Evolutionary conservation across 1,140 invertebrate genomes (phyloP), one percentile per base, ranked within the genome.

Genomic region (Ditylenchus dipsaci): DNA sequence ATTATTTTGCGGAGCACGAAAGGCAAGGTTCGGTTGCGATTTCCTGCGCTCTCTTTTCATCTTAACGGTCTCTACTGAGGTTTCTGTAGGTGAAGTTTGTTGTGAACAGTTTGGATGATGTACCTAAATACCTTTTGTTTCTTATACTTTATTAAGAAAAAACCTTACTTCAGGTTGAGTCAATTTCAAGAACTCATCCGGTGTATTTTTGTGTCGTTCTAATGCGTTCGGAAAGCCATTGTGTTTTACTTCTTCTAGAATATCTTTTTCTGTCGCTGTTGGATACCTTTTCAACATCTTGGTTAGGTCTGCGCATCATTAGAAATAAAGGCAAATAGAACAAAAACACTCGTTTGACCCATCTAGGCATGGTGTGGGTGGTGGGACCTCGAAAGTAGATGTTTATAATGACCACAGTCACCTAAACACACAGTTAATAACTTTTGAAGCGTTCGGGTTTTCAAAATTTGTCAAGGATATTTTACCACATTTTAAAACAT

Each of bases 381-480:
- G 88, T 85, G 1, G 94, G 95, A 23, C 94, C 94, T 82, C 94
- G 87, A 86, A 96, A 97, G 83, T 97, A 97, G 90, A 92, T 93
- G 84, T 98, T 98, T 79, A 98, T 96, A 77, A 97, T 96, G 79
- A 97, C 90, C 27, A 98, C 94, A 0, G 95, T 97, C 3, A 96
- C 63, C 63, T 29, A 63, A n/a, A n/a, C n/a, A n/a, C n/a, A 63
- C 30, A 26, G 30, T 27, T 63, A 47, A 63, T 58, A 63, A 63
- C 33, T 26, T 47, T 47, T 49, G 30, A n/a, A 42, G 27, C 61
- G n/a, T n/a, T n/a, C n/a, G n/a, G n/a, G n/a, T n/a, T n/a, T n/a
- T n/a, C n/a, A n/a, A n/a, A n/a, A n/a, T n/a, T n/a, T n/a, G n/a
- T n/a, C n/a, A n/a, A n/a, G n/a, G n/a, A n/a, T n/a, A 5, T 8